phyloP scores from a whole-genome alignment of 2,113 vertebrate genomes.

The Monopterus albus region DNA sequence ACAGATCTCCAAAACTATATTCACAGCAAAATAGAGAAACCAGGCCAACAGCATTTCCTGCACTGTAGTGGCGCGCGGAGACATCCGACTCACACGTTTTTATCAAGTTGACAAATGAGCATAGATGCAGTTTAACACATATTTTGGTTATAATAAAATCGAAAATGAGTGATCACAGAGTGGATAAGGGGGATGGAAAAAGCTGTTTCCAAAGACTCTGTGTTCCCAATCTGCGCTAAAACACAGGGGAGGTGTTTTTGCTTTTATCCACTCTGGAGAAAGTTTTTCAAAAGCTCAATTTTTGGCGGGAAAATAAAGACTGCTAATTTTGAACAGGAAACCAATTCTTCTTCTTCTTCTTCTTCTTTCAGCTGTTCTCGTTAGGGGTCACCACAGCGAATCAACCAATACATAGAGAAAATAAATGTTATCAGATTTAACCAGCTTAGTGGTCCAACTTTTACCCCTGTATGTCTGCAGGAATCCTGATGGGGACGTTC shows the following conservation, averaged over 20 bases:
- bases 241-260: too few species aligned
- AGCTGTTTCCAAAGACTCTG: too few species aligned
- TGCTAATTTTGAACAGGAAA: not conserved
- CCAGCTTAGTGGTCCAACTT: not conserved
- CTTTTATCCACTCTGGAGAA: too few species aligned
- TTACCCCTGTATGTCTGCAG: conserved; percentile 72
- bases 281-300: too few species aligned
- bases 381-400: too few species aligned
- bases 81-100: not conserved
- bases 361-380: too few species aligned
- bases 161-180: not conserved
- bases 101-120: too few species aligned
- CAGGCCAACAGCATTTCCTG: not conserved
- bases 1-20: not conserved
- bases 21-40: not conserved
- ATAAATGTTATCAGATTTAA: not conserved
- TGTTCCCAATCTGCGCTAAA: too few species aligned
- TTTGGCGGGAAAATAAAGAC: too few species aligned
- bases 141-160: not conserved
- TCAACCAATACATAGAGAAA: not conserved
- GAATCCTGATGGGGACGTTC: conserved; percentile 95
- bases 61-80: not conserved
- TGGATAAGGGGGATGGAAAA: not conserved
- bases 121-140: not conserved
- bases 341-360: too few species aligned